These are phyloP conservation scores for Anthoscopus minutus DNA, from an alignment of 2,113 vertebrate species.

Conservation along the genomic window DNA sequence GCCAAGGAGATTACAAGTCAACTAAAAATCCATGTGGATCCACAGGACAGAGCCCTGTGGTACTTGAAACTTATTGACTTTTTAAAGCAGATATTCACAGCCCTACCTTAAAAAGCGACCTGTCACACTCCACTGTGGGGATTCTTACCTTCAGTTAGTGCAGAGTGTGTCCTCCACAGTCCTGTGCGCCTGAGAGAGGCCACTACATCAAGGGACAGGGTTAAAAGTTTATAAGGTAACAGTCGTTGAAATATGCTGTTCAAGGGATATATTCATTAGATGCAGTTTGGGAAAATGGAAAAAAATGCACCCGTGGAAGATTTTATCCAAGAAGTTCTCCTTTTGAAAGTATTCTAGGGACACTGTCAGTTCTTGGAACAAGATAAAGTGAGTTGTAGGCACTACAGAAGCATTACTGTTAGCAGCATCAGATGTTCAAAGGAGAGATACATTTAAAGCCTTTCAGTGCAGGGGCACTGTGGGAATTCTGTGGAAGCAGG, in stretches of 20 bases:
- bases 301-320: background rate
- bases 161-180: background rate
- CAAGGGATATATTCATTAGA: background rate
- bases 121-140: background rate
- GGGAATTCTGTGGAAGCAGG: background rate
- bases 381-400: background rate
- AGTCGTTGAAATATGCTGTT: background rate
- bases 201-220: background rate
- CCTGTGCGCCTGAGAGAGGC: background rate
- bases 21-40: background rate
- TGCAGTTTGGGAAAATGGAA: background rate
- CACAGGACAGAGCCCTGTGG: background rate
- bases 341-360: conserved; percentile 8
- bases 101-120: background rate
- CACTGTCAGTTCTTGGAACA: background rate
- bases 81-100: background rate
- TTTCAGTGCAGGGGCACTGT: background rate
- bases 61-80: background rate
- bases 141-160: background rate
- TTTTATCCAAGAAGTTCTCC: background rate
- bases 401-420: conserved; percentile 5
- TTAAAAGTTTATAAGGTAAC: background rate
- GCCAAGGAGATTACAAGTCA: background rate
- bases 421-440: background rate
- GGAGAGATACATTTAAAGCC: background rate